Evolutionary conservation across 53 echinoderm and acorn worm genomes (phyloP).

Genomic region (Patiria pectinifera): DNA sequence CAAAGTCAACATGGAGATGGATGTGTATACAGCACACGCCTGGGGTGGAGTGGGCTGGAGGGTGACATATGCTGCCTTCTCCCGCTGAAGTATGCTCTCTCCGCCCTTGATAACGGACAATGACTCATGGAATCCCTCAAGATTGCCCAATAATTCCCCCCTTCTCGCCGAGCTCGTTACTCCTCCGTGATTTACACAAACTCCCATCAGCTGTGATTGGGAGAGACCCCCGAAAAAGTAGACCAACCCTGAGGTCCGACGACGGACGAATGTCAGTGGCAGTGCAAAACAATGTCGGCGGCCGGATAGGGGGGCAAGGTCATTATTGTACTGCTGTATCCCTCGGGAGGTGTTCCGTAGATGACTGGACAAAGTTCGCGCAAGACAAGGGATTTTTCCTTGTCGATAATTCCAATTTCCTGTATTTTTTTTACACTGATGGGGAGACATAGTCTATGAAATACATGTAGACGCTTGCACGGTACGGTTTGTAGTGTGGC

Average conservation of each 20-base stretch:
- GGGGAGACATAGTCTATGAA: not conserved
- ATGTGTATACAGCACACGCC: not conserved
- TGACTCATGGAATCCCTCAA: constrained; percentile 35
- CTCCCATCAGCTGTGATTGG: constrained; percentile 43
- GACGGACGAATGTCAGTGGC: constrained; percentile 37
- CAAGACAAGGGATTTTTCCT: not conserved
- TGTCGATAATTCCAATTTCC: constrained; percentile 8
- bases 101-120: constrained; percentile 31
- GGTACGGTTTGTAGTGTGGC: too few relatives aligned
- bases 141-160: constrained; percentile 27
- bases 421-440: not conserved
- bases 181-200: constrained; percentile 28
- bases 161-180: not conserved
- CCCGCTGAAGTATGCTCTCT: not conserved
- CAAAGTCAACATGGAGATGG: not conserved
- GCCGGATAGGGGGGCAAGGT: not conserved
- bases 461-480: too few relatives aligned
- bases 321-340: not conserved
- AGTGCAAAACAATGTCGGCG: not conserved
- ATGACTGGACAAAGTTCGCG: not conserved
- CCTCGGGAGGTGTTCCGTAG: not conserved
- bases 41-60: not conserved
- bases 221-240: not conserved
- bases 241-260: constrained; percentile 26
- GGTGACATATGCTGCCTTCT: not conserved